A percentile compares a stretch with the other conserved stretches of the same genome.
Evolutionary conservation across 2,888 invertebrate species (phyloP).

Genomic region (Drosophila mimica): DNA sequence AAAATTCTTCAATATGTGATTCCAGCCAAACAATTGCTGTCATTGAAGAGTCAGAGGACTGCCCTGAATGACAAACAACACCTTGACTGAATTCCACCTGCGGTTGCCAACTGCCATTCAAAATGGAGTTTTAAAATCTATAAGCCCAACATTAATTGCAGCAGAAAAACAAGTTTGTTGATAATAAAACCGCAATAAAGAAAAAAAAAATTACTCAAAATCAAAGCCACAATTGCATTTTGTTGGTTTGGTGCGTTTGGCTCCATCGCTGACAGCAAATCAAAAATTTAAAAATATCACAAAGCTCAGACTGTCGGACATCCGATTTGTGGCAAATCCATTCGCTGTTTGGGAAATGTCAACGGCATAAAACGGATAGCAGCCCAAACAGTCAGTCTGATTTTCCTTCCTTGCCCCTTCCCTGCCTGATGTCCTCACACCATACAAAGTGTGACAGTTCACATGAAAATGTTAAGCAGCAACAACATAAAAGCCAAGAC

Average conservation of each 20-base stretch:
- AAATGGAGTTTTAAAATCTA: conserved; percentile 8
- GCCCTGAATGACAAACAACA: conserved; percentile 20
- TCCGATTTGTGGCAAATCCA: conserved; percentile 47
- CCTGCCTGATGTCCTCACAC: not conserved
- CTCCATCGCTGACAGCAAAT: conserved; percentile 41
- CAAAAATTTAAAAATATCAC: conserved; percentile 50
- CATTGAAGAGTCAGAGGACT: not conserved
- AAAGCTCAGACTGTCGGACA: conserved; percentile 36
- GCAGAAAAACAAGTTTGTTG: not conserved
- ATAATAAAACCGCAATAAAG: conserved; percentile 26
- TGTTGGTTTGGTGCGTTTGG: conserved; percentile 15
- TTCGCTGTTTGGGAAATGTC: conserved; percentile 72
- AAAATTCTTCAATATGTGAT: conserved; percentile 7
- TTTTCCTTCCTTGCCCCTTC: not conserved
- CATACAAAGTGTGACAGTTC: conserved; percentile 74
- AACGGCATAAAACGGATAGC: conserved; percentile 72
- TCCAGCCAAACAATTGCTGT: conserved; percentile 29
- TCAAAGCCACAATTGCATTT: conserved; percentile 54
- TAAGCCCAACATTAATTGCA: conserved; percentile 41
- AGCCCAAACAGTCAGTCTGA: conserved; percentile 39
- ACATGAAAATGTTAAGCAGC: conserved; percentile 60
- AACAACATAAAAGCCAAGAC: conserved; percentile 57
- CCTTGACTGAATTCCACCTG: conserved; percentile 25
- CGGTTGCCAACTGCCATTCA: conserved; percentile 9
- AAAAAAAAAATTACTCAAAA: conserved; percentile 38